Percentiles rank a stretch among this genome's conserved stretches.
phyloP scores from a whole-genome alignment of 23 tunicate species.

The Phallusia fumigata region DNA sequence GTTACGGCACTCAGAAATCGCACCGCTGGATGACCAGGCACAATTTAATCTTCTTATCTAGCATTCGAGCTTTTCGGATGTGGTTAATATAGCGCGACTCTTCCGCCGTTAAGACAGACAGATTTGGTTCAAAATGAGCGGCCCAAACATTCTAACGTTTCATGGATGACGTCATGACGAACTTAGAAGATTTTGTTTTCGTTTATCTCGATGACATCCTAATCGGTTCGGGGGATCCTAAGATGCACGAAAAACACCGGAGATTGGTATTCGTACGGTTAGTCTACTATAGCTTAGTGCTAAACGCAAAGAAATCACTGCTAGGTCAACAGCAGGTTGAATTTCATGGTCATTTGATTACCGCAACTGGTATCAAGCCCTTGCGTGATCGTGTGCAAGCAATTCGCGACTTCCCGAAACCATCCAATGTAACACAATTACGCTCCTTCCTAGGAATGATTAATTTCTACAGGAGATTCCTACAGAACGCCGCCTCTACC shows the following conservation, averaged over 20 bases:
- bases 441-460: background rate
- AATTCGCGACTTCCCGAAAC: slow-evolving; percentile 5
- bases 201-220: background rate
- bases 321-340: background rate
- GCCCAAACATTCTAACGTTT: slow-evolving; percentile 21
- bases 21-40: too few relatives aligned
- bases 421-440: background rate
- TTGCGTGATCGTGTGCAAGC: background rate
- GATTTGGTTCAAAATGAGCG: slow-evolving; percentile 14
- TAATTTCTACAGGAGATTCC: background rate
- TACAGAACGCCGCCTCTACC: background rate
- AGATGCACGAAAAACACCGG: slow-evolving; percentile 15
- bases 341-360: slow-evolving; percentile 13
- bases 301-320: background rate
- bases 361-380: background rate
- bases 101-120: too few relatives aligned
- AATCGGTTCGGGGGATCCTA: background rate
- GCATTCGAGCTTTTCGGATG: too few relatives aligned
- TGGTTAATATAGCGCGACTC: too few relatives aligned
- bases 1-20: too few relatives aligned
- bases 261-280: background rate
- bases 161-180: background rate
- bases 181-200: slow-evolving; percentile 15
- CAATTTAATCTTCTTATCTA: too few relatives aligned
- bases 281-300: background rate